Evolutionary conservation across 2,113 vertebrate species (phyloP).

Genomic region (Stigmatopora nigra): DNA sequence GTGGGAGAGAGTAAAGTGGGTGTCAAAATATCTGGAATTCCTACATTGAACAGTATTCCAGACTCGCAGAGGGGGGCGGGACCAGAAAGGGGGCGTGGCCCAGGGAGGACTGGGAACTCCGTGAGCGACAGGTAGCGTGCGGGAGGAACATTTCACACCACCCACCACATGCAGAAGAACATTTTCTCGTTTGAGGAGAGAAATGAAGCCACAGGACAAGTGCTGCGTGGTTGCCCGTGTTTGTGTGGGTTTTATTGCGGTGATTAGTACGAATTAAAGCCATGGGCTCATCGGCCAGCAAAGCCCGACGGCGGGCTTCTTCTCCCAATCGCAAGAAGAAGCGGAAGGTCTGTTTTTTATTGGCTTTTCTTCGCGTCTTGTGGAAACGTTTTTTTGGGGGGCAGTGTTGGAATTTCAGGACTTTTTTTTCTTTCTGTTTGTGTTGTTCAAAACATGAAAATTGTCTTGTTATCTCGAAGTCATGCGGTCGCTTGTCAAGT

Average conservation of each 20-base stretch:
- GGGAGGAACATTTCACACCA: slow-evolving; percentile 33
- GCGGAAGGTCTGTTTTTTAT: slow-evolving; percentile 45
- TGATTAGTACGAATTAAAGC: not conserved
- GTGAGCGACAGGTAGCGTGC: slow-evolving; percentile 34
- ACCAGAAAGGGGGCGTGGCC: slow-evolving; percentile 10
- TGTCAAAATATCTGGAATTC: slow-evolving; percentile 42
- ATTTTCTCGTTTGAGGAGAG: not conserved
- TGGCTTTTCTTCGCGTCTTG: not conserved
- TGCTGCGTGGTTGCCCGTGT: not conserved
- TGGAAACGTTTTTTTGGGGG: not conserved
- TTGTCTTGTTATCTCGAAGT: too few species aligned
- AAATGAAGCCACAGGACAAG: not conserved
- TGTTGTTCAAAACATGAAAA: too few species aligned
- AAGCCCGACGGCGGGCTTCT: slow-evolving; percentile 21
- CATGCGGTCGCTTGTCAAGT: not conserved
- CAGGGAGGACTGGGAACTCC: slow-evolving; percentile 10
- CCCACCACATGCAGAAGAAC: not conserved
- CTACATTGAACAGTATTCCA: slow-evolving; percentile 14
- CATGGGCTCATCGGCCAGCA: slow-evolving; percentile 55
- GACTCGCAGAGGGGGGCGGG: slow-evolving; percentile 16
- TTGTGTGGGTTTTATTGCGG: too few species aligned
- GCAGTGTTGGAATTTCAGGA: not conserved
- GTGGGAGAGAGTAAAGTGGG: slow-evolving; percentile 16
- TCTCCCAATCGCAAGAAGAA: slow-evolving; percentile 35
- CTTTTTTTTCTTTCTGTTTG: not conserved